Evolutionary conservation across 2,797 vertebrate genomes (phyloP).

Genomic region (Microtus californicus): DNA sequence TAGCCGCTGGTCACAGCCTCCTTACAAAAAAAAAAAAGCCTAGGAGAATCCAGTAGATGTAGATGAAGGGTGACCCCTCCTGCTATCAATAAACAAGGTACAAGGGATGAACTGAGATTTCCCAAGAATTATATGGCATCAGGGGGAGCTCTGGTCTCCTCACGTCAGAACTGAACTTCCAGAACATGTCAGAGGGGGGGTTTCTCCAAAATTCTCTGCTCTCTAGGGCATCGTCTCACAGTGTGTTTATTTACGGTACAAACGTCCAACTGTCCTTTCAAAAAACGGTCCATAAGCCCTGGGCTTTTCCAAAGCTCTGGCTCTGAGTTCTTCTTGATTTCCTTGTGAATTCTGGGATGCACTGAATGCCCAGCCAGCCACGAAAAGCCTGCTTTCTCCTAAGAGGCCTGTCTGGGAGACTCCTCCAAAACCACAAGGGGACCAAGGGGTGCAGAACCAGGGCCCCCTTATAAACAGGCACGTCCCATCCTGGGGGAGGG

Average conservation of each 20-base stretch:
- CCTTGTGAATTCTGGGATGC: constrained; percentile 26
- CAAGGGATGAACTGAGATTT: constrained; percentile 31
- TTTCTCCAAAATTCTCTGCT: constrained; percentile 32
- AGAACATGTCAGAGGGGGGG: not conserved
- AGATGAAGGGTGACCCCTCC: constrained; percentile 13
- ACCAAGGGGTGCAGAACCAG: not conserved
- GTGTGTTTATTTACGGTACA: not conserved
- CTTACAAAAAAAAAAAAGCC: not conserved
- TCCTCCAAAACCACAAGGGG: constrained; percentile 33
- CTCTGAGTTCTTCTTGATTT: not conserved
- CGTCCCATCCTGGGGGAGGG: not conserved
- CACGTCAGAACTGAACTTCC: not conserved
- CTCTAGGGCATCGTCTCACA: not conserved
- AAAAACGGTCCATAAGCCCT: not conserved
- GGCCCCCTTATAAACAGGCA: not conserved
- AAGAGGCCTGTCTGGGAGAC: not conserved
- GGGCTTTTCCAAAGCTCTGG: constrained; percentile 40
- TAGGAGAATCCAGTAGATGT: not conserved
- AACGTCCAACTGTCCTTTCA: not conserved
- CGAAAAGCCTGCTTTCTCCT: constrained; percentile 53
- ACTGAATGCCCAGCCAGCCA: not conserved
- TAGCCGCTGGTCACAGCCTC: not conserved
- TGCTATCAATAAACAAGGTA: not conserved
- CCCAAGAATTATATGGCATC: constrained; percentile 42
- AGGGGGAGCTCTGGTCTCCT: constrained; percentile 51